phyloP scores from a whole-genome alignment of 2,888 invertebrate species.

The Idaea biselata region DNA sequence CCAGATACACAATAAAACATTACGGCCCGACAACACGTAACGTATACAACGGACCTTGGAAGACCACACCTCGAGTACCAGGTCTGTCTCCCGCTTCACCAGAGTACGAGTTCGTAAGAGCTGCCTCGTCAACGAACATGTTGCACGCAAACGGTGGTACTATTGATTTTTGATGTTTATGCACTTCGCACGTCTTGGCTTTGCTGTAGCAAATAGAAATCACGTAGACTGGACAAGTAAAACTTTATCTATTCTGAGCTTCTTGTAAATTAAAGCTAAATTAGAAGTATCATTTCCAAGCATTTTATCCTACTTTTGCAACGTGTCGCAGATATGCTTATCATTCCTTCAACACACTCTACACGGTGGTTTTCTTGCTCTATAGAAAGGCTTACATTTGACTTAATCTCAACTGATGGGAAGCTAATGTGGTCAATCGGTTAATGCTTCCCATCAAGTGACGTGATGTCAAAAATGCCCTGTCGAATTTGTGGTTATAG shows the following conservation, averaged over 20 bases:
- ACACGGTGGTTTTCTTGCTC: too few species aligned
- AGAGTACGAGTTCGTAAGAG: conserved; percentile 60
- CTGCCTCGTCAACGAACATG: conserved; percentile 45
- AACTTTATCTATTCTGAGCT: background rate
- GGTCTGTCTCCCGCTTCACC: conserved; percentile 38
- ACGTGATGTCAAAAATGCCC: too few species aligned
- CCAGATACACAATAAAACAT: conserved; percentile 63
- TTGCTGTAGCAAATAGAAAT: background rate
- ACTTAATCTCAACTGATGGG: too few species aligned
- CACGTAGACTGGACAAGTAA: background rate
- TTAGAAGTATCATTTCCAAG: too few species aligned
- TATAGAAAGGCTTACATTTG: too few species aligned
- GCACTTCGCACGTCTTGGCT: conserved; percentile 38
- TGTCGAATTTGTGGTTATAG: too few species aligned
- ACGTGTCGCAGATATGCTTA: too few species aligned
- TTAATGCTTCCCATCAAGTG: too few species aligned
- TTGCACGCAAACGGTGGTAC: conserved; percentile 63
- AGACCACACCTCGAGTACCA: conserved; percentile 52
- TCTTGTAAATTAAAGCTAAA: background rate
- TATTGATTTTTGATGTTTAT: conserved; percentile 48
- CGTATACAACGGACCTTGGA: conserved; percentile 52
- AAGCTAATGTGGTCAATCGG: too few species aligned
- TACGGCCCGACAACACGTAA: conserved; percentile 46
- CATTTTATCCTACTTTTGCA: too few species aligned
- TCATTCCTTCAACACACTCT: too few species aligned